Evolutionary conservation across 1,140 invertebrate genomes (phyloP), one percentile per base, ranked within the genome.

Genomic region (Triops longicaudatus): DNA sequence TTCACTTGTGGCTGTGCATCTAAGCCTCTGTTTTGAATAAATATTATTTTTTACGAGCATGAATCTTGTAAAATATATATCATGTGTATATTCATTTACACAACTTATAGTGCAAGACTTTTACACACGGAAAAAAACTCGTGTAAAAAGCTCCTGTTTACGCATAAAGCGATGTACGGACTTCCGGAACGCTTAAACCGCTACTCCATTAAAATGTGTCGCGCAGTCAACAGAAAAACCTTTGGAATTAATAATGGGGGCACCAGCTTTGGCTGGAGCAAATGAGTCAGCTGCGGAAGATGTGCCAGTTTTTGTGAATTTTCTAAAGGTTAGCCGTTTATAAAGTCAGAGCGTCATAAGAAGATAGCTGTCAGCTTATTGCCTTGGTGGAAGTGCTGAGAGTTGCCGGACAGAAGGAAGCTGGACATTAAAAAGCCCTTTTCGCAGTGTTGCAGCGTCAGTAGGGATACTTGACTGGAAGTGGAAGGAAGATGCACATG

Each of bases 331-430:
- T 22, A 14, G 17, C 50, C 22, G 22, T 63, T n/a, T 63, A 63
- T 22, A 63, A 63, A 63, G 22, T n/a, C 14, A 11, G 50, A 17
- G 6, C 50, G 50, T 63, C 50, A 63, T 63, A 63, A 22, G 50
- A 63, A 22, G 14, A 63, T 63, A 63, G 50, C 50, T 63, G 50
- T 63, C 50, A 63, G 50, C 50, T 63, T 63, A 63, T 63, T 63
- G 50, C 50, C 7, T 63, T 63, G 50, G 50, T 22, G 50, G 50
- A 22, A 22, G 17, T 22, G 17, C 50, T 22, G 22, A 22, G 50
- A 63, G 10, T 63, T 22, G 50, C 50, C 50, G 50, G 50, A 63
- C 50, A 22, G 14, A 6, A 63, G 17, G 17, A 63, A 63, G 50
- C 22, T 63, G 50, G 1, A 22, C 50, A 63, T 63, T 63, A 63